phyloP scores from a whole-genome alignment of 2,797 vertebrate genomes.

The Naso thynnoides region DNA sequence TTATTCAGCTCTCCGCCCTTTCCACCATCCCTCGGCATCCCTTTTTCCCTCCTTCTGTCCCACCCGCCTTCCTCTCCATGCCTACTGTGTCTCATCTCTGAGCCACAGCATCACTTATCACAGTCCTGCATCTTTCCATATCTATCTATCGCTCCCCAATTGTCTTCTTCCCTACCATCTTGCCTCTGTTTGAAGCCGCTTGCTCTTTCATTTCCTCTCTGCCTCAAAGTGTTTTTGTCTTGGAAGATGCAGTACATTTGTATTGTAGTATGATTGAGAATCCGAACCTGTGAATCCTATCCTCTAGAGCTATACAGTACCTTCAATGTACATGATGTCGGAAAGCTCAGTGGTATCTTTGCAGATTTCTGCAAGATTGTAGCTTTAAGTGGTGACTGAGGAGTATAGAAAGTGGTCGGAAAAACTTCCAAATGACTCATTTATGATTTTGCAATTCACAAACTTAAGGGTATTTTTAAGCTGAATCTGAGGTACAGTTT shows the following conservation, averaged over 20 bases:
- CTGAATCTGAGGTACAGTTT: background rate
- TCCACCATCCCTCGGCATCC: conserved; percentile 47
- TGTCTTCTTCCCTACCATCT: conserved; percentile 48
- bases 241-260: conserved; percentile 17
- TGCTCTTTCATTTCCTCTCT: conserved; percentile 40
- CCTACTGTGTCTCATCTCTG: conserved; percentile 24
- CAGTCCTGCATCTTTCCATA: conserved; percentile 56
- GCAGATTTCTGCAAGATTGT: background rate
- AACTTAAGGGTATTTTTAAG: background rate
- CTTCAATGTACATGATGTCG: background rate
- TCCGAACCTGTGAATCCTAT: background rate
- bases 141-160: conserved; percentile 38
- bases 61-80: conserved; percentile 25
- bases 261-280: conserved; percentile 17
- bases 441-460: background rate
- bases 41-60: conserved; percentile 33
- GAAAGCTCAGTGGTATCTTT: conserved; percentile 4
- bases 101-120: conserved; percentile 51
- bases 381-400: background rate
- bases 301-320: background rate
- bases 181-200: conserved; percentile 21
- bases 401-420: background rate
- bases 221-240: conserved; percentile 30
- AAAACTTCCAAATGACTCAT: background rate
- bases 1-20: conserved; percentile 69